phyloP scores from a whole-genome alignment of 2,888 invertebrate genomes.

The Onchidella celtica region DNA sequence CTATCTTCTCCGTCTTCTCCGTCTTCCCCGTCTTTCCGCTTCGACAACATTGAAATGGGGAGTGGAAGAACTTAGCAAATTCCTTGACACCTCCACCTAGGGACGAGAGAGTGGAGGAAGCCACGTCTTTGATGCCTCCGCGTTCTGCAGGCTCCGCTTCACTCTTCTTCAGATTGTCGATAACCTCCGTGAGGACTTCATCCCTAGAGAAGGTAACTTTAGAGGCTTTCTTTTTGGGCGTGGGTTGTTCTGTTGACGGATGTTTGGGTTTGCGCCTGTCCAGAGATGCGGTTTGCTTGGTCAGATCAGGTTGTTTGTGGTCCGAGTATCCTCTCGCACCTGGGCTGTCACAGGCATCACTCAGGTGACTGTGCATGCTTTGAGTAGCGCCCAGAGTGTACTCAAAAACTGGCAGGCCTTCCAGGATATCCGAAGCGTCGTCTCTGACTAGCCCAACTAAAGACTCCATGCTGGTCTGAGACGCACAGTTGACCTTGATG shows the following conservation, averaged over 20 bases:
- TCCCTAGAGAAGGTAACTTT: slow-evolving; percentile 45
- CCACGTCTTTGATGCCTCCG: slow-evolving; percentile 44
- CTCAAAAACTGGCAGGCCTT: slow-evolving; percentile 44
- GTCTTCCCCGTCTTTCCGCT: slow-evolving; percentile 25
- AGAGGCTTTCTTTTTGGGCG: slow-evolving; percentile 20
- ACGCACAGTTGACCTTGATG: slow-evolving; percentile 27
- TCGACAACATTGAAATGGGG: slow-evolving; percentile 52
- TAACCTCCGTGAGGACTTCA: slow-evolving; percentile 45
- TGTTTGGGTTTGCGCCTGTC: slow-evolving; percentile 31
- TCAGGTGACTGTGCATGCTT: slow-evolving; percentile 19
- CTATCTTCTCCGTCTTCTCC: too few relatives aligned
- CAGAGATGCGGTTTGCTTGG: slow-evolving; percentile 32
- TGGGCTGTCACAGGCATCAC: background rate
- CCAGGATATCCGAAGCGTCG: slow-evolving; percentile 32
- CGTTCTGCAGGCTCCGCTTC: slow-evolving; percentile 22
- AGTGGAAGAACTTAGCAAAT: slow-evolving; percentile 44
- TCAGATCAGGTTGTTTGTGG: slow-evolving; percentile 34
- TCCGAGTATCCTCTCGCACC: slow-evolving; percentile 4
- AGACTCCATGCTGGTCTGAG: slow-evolving; percentile 44
- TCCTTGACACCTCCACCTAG: slow-evolving; percentile 51
- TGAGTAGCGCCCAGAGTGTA: slow-evolving; percentile 37
- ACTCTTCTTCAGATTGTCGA: slow-evolving; percentile 30
- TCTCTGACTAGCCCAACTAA: background rate
- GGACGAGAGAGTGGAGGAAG: slow-evolving; percentile 43
- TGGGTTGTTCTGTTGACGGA: background rate